These are phyloP conservation scores for Anastrepha ludens DNA, from an alignment of 1,140 invertebrate species.

Conservation along the genomic window DNA sequence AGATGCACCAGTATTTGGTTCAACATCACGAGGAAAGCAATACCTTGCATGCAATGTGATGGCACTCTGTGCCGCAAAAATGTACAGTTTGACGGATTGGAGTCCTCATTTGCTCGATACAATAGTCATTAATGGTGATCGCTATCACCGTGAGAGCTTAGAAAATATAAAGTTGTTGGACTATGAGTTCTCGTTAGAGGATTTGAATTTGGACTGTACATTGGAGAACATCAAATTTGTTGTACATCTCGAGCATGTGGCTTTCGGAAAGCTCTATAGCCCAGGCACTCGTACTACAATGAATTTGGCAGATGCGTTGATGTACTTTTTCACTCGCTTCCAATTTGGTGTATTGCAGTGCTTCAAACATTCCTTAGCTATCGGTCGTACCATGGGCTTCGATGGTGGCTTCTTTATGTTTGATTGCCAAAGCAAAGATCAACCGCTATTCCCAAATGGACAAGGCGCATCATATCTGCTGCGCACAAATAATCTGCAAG, in stretches of 20 bases:
- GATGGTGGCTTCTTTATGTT: constrained; percentile 79
- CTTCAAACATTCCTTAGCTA: constrained; percentile 76
- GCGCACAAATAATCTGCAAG: constrained; percentile 78
- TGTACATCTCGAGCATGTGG: constrained; percentile 76
- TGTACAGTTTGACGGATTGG: constrained; percentile 78
- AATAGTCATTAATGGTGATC: constrained; percentile 76
- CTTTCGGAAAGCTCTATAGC: constrained; percentile 78
- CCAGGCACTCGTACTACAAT: constrained; percentile 76
- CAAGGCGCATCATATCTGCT: constrained; percentile 77
- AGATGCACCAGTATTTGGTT: constrained; percentile 74
- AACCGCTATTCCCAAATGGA: constrained; percentile 77
- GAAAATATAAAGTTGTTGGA: constrained; percentile 75
- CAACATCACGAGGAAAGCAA: constrained; percentile 75
- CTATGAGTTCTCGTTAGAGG: constrained; percentile 76
- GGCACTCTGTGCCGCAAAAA: constrained; percentile 76
- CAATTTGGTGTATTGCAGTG: constrained; percentile 76
- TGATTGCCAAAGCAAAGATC: constrained; percentile 78
- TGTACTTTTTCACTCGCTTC: constrained; percentile 77
- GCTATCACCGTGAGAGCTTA: constrained; percentile 76
- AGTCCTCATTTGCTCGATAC: constrained; percentile 78
- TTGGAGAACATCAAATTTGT: constrained; percentile 77
- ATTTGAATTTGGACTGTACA: constrained; percentile 73
- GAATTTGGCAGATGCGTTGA: constrained; percentile 78
- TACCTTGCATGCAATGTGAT: constrained; percentile 77
- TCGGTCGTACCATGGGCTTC: constrained; percentile 75